Evolutionary conservation across 1,140 invertebrate species (phyloP), one percentile per base, ranked within the genome.

Genomic region (Samia ricini): DNA sequence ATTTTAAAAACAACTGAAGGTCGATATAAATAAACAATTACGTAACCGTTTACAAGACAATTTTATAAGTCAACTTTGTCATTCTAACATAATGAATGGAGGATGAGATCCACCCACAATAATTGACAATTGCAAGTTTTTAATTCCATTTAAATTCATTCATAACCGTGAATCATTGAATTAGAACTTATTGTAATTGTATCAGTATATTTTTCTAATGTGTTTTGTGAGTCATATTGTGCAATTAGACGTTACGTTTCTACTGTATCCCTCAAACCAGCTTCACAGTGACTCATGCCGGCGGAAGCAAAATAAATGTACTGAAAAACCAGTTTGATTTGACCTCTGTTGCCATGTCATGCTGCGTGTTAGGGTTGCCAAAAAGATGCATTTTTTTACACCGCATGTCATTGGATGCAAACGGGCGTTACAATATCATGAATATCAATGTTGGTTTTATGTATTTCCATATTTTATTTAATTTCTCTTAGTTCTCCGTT

Each of bases 161-260:
- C 52, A 55, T 55, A 55, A 6, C 52, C 23, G 24, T 55, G 52
- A 55, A 24, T 55, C 52, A 55, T 24, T 24, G 24, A 55, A 24
- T 55, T 21, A 52, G 15, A 10, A 23, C 52, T 22, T 22, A 24
- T 55, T 55, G 52, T 22, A 42, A 55, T 12, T 15, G 15, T 55
- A 24, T n/a, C 52, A 55, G 52, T 18, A 54, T 29, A 15, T 56
- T 56, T 29, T 33, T 29, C n/a, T 36, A 29, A 56, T 56, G 8
- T 10, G 22, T 20, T 29, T n/a, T 21, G 18, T 59, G 57, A 59
- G 21, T 59, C 57, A 73, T 33, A 52, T 57, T 50, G 29, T 57
- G 64, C 62, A 74, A 74, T 74, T 71, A 71, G 66, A 75, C 70
- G 70, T 64, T 69, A 72, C 61, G 60, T 56, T 51, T 64, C 59